Base-by-base conservation (phyloP, 2,888 invertebrate genomes). In the Agapostemon virescens region DNA sequence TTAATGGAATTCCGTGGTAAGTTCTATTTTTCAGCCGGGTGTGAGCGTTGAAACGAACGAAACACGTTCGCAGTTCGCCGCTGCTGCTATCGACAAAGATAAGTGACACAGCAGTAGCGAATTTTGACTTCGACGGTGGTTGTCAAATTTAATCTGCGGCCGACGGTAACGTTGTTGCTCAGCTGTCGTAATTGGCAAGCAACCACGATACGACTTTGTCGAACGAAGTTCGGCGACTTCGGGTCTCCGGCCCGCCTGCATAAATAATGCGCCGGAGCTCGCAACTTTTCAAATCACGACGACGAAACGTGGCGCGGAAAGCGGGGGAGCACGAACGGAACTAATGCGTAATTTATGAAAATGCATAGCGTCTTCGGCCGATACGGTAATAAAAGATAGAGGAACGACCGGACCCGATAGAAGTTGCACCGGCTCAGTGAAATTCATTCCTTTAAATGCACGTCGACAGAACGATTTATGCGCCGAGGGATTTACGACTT, bases 321-420 rank as follows among this genome's bases (percentile, higher is more conserved):
- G n/a, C 23, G 26, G 64, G 64, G n/a, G 64, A 23, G n/a, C 20
- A 64, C 64, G n/a, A 55, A 69, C 70, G 76, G 71, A 72, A 74
- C 80, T 84, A 88, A 88, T 83, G 86, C 77, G 80, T 80, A 83
- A 88, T 87, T 88, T 88, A 87, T 88, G 87, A 85, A 88, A 86
- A 87, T 70, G 79, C 77, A 86, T 75, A 74, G 72, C 78, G 76
- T 66, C 78, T 83, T 83, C 77, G 74, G 49, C 78, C 82, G 85
- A 85, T 85, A 83, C 72, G 74, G 67, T 84, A 87, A 85, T 81
- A 84, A 86, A 74, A 78, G 80, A 83, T 66, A 67, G 69, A 68
- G 82, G 83, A 77, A 78, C 77, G 67, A 74, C 20, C 64, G 38
- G 66, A 13, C 20, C 38, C 68, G 69, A 45, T 78, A 68, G 74